Evolutionary conservation across 2,113 vertebrate species (phyloP), one percentile per base, ranked within the genome.

Genomic region (Felis chaus): DNA sequence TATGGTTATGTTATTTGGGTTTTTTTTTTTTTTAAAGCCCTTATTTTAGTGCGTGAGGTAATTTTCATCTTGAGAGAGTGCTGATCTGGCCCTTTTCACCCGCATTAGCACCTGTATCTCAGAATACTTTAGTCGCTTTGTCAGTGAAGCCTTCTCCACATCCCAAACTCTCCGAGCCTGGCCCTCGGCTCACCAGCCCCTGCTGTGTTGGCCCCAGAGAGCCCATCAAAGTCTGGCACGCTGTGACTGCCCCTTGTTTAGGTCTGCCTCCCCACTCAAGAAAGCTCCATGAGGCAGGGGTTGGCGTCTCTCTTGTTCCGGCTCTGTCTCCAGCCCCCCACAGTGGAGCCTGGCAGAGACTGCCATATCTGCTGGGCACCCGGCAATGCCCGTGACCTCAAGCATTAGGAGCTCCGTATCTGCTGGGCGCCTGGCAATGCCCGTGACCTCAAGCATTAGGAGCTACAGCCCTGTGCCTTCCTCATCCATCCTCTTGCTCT

Each of bases 401-500:
- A 53, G 68, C 10, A 0, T 50, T 55, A 27, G 48, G 5, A 27
- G 39, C 53, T 57, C 31, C 45, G 4, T 21, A 63, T 12, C 9
- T 16, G 10, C 68, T 53, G 50, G 61, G 41, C 8, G 3, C 39
- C 81, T 31, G 12, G 41, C 27, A 55, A 4, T 21, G 48, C 48
- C 61, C 0, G 0, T 33, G 25, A 7, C 29, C 55, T 23, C 1
- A 0, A 53, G 68, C 10, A 0, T 50, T 55, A 27, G 48, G 5
- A 27, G 39, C 53, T 57, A 3, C 55, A 5, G 1, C 36, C 1
- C 80, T 23, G 29, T 29, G 27, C 33, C 39, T 65, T 55, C 27
- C 45, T 39, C 9, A 12, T 23, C 63, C 4, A 1, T 48, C 21
- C 13, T 45, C 76, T 53, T 27, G 33, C 27, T 19, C n/a, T 7